These are phyloP conservation scores for Trochalopteron elliotii DNA, from an alignment of 2,113 vertebrate genomes.

Conservation along the genomic window DNA sequence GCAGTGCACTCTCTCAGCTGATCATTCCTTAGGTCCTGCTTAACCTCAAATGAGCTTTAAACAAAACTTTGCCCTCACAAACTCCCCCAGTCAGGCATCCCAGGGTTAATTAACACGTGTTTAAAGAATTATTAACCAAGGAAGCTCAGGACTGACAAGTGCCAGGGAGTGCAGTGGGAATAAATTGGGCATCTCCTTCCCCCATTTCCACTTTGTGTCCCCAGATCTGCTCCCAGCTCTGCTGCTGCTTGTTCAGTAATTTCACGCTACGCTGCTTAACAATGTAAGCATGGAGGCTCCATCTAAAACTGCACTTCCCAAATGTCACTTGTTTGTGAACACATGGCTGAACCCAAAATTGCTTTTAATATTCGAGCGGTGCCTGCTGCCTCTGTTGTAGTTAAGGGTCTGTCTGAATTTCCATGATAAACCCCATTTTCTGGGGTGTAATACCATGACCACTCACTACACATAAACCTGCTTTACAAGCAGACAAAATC, in stretches of 20 bases:
- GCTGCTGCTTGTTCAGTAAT: conserved; percentile 65
- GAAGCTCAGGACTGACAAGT: not conserved
- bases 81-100: not conserved
- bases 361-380: conserved; percentile 63
- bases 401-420: not conserved
- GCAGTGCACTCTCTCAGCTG: not conserved
- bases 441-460: not conserved
- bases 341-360: conserved; percentile 73
- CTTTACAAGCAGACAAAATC: too few species aligned
- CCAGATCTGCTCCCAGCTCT: not conserved
- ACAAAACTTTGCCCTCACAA: not conserved
- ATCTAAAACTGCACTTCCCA: conserved; percentile 60
- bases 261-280: conserved; percentile 68
- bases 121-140: not conserved
- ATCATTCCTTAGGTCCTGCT: not conserved
- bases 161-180: not conserved
- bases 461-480: not conserved
- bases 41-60: not conserved
- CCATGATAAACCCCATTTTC: not conserved
- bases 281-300: conserved; percentile 53
- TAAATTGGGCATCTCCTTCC: conserved; percentile 42
- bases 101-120: not conserved
- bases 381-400: not conserved
- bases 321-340: conserved; percentile 74
- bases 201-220: not conserved